phyloP scores from a whole-genome alignment of 2,113 vertebrate genomes.

The Calyptommatus sinebrachiatus region DNA sequence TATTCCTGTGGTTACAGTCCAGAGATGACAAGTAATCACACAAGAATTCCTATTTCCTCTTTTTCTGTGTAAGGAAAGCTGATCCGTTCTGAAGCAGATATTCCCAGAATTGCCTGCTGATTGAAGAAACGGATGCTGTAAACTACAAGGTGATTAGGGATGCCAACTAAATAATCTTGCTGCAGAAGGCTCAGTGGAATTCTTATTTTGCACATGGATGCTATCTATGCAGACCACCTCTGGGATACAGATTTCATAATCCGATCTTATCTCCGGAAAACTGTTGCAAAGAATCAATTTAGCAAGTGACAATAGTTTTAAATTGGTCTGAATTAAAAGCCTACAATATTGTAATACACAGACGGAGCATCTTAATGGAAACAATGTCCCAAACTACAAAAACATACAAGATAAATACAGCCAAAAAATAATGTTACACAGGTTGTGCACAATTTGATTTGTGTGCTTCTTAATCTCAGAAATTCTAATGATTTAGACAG shows the following conservation, averaged over 20 bases:
- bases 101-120: not conserved
- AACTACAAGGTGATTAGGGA: not conserved
- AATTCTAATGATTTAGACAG: not conserved
- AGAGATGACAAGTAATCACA: not conserved
- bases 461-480: not conserved
- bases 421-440: not conserved
- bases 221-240: not conserved
- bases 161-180: not conserved
- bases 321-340: constrained; percentile 1
- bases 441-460: not conserved
- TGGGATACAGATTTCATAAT: not conserved
- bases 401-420: no score
- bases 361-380: constrained; percentile 1
- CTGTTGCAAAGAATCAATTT: constrained; percentile 8
- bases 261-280: not conserved
- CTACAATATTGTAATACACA: not conserved
- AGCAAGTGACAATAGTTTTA: constrained; percentile 1
- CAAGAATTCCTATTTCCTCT: not conserved
- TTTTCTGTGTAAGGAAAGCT: not conserved
- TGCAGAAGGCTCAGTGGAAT: not conserved
- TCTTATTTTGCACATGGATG: not conserved
- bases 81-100: not conserved
- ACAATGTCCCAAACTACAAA: not conserved
- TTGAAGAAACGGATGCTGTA: not conserved
- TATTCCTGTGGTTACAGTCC: not conserved